Conservation (phyloP, 2,113 vertebrate genomes). For the Crotalus horridus region DNA sequence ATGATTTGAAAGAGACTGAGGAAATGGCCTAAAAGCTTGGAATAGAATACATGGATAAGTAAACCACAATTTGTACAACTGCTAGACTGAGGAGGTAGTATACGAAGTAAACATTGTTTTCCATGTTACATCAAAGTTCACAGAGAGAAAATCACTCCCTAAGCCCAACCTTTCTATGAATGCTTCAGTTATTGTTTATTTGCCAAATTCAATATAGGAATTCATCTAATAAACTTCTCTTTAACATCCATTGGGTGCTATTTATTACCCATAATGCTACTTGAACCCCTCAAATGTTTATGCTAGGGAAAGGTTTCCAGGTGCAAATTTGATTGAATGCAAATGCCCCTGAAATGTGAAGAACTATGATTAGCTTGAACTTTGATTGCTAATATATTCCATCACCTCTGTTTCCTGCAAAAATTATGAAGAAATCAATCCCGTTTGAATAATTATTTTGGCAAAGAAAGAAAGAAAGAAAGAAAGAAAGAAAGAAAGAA, state of each 20-base stretch:
- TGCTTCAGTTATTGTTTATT: background rate
- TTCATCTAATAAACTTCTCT: background rate
- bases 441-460: background rate
- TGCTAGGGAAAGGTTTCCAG: background rate
- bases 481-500: background rate
- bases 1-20: background rate
- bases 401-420: background rate
- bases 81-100: background rate
- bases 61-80: background rate
- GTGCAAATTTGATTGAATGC: slow-evolving; percentile 20
- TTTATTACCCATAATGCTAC: background rate
- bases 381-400: slow-evolving; percentile 36
- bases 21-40: background rate
- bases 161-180: background rate
- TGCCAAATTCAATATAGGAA: background rate
- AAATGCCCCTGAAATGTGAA: slow-evolving; percentile 7
- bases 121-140: background rate
- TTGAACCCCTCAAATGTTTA: background rate
- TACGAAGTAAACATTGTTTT: background rate
- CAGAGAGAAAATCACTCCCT: background rate
- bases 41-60: background rate
- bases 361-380: slow-evolving; percentile 12
- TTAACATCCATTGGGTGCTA: background rate
- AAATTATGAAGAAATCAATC: background rate
- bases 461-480: background rate